Conservation (phyloP, 2,888 invertebrate species). For the Strigamia maritima region DNA sequence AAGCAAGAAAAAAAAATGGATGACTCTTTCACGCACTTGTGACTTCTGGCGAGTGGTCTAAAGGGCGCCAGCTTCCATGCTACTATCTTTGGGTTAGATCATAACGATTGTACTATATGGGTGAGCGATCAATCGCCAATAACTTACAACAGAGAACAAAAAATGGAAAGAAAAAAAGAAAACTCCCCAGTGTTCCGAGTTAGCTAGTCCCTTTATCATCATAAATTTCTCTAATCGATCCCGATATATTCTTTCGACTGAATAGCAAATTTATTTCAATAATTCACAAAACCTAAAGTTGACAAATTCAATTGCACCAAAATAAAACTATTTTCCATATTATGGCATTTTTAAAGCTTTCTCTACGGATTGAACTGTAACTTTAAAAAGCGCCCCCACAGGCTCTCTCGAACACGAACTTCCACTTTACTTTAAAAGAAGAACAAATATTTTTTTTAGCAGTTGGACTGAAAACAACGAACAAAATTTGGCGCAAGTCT, state of each 20-base stretch:
- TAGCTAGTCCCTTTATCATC: background rate
- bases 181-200: background rate
- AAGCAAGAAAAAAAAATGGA: conserved; percentile 12
- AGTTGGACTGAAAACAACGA: too few species aligned
- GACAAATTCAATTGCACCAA: too few species aligned
- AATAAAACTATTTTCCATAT: too few species aligned
- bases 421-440: too few species aligned
- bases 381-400: too few species aligned
- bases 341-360: too few species aligned
- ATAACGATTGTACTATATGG: conserved; percentile 30
- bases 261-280: background rate
- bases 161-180: background rate
- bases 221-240: background rate
- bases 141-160: conserved; percentile 2
- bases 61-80: background rate
- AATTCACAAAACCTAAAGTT: too few species aligned
- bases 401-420: too few species aligned
- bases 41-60: conserved; percentile 32
- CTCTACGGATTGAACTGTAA: too few species aligned
- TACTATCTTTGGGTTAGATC: conserved; percentile 26
- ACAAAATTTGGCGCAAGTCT: too few species aligned
- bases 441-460: too few species aligned
- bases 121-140: conserved; percentile 29
- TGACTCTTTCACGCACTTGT: conserved; percentile 22
- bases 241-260: background rate